Conservation (phyloP, 37 sponge, comb jelly and placozoan species). For the Hexactinellida sp. region DNA sequence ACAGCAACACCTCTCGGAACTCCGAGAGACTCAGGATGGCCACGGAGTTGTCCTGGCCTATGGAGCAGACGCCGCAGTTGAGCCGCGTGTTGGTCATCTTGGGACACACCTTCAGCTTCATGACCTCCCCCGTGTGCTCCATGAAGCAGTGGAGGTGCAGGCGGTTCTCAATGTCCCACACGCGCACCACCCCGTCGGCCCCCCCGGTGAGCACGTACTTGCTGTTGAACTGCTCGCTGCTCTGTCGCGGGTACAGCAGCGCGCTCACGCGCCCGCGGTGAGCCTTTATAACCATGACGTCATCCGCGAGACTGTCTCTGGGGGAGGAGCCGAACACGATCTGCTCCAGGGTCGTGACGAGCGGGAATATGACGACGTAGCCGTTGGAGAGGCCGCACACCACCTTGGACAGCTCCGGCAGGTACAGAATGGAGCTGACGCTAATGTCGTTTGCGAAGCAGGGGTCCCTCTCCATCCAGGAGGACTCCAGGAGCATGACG, state of each 20-base stretch:
- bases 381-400: constrained; percentile 4
- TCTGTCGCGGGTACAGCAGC: constrained; percentile 57
- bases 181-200: constrained; percentile 76
- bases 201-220: constrained; percentile 60
- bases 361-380: constrained; percentile 3
- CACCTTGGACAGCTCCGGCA: not conserved
- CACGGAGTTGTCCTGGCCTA: constrained; percentile 75
- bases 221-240: constrained; percentile 41
- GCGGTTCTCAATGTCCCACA: constrained; percentile 72
- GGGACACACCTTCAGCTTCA: constrained; percentile 46
- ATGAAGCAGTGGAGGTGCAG: constrained; percentile 56
- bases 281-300: constrained; percentile 32
- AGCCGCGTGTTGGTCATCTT: constrained; percentile 31
- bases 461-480: not conserved
- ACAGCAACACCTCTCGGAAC: not conserved
- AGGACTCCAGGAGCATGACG: not conserved
- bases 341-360: not conserved
- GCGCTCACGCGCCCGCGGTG: constrained; percentile 52
- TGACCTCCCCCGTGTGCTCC: constrained; percentile 65
- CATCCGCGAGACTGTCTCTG: not conserved
- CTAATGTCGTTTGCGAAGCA: not conserved
- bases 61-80: constrained; percentile 59
- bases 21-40: constrained; percentile 68
- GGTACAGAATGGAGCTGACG: not conserved
- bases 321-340: not conserved